Evolutionary conservation across 2,113 vertebrate species (phyloP), one percentile per base, ranked within the genome.

Genomic region (Corythoichthys intestinalis): DNA sequence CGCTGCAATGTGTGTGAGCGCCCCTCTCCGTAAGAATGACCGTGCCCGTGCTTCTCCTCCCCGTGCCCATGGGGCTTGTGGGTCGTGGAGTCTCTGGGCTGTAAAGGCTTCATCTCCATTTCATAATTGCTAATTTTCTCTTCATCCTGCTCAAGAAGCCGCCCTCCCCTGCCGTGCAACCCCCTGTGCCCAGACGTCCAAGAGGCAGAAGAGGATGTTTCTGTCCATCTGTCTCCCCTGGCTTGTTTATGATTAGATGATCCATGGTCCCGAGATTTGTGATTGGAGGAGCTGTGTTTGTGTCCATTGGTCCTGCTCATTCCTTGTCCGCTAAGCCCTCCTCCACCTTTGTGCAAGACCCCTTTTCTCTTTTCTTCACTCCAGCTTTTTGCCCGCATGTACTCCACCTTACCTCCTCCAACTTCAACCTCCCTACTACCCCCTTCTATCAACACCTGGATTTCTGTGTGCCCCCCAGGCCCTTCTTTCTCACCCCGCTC

Each of bases 41-140:
- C 87, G 77, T 90, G 83, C 46, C 85, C 73, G 1, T 79, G 90
- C 71, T 76, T 78, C 72, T 92, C 90, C 75, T 91, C 91, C 50
- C 75, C 88, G 1, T 85, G 85, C 83, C 87, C 90, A 83, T 88
- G 86, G 86, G 88, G 84, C 80, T 91, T 91, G 75, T 91, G 90
- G 79, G 89, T 82, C 54, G 83, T 81, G 76, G 91, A 90, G 88
- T 92, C 90, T 85, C 90, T 91, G 67, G 91, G 92, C 80, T 92
- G 92, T 77, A 93, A 93, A 66, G 97, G 97, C 87, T 95, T 95
- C 97, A 98, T 98, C 87, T 99, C 97, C 94, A 96, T 95, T 92
- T 97, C 95, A 0, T 99, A 99, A 76, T 94, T 96, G 89, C 96
- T 98, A 68, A 95, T 93, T 88, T 95, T 95, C 85, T 98, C 97